A percentile compares a stretch with the other conserved stretches of the same genome.
These are phyloP conservation scores for Nyctibius grandis DNA, from an alignment of 2,797 vertebrate species.

Conservation along the genomic window DNA sequence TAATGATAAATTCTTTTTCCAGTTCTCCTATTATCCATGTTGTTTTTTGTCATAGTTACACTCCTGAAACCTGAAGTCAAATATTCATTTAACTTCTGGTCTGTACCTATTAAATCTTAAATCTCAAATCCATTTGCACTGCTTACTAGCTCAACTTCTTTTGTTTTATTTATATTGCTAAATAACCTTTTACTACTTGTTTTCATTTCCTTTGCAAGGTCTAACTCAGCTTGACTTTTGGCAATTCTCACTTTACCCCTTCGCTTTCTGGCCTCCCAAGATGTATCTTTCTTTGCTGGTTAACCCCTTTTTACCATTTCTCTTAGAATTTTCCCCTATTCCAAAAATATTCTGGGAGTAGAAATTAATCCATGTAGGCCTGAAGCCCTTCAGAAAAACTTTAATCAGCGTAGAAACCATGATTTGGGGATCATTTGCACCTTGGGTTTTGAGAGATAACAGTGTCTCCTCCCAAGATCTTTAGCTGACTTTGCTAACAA, in stretches of 20 bases:
- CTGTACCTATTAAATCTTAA: background rate
- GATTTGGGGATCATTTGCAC: background rate
- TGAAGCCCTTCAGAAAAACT: background rate
- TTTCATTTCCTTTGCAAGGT: conserved; percentile 12
- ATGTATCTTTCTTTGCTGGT: background rate
- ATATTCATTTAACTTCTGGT: background rate
- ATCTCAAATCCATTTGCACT: background rate
- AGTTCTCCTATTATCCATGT: background rate
- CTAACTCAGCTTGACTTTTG: background rate
- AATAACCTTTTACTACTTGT: background rate
- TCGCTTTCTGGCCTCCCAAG: background rate
- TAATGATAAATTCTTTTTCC: background rate
- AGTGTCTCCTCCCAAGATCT: background rate
- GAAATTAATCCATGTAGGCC: background rate
- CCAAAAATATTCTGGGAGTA: background rate
- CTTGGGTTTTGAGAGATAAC: background rate
- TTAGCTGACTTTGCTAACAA: background rate
- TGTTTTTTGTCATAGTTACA: background rate
- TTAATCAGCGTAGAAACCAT: background rate
- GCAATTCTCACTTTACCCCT: background rate
- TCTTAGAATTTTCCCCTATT: background rate
- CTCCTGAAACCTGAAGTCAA: background rate
- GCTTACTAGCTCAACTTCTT: background rate
- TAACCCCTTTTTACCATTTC: background rate
- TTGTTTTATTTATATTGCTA: background rate